Base-by-base conservation (phyloP, 2,888 invertebrate species). In the Melanostoma scalare region DNA sequence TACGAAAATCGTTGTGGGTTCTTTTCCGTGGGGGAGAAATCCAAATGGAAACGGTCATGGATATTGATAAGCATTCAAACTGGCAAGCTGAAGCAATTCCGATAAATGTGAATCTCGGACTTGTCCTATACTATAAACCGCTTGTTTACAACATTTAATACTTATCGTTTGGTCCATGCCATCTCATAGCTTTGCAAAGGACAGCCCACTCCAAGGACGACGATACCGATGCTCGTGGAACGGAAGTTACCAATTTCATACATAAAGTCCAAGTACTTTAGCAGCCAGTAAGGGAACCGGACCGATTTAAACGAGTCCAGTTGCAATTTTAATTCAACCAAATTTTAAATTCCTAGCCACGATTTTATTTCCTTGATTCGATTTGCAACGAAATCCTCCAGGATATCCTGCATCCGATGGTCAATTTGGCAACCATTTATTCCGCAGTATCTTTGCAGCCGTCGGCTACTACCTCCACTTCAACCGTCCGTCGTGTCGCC, bases 351-450 rank as follows among this genome's bases (percentile, higher is more conserved):
- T 79, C 79, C 74, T 69, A 79, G 79, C 84, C 78, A 79, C 74
- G 84, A 84, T 79, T 84, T 84, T 74, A 78, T 79, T 46, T 84
- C 74, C 79, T 75, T 84, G 67, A 84, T 79, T 78, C 79, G 79
- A 82, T 78, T 82, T 73, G 73, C 68, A 73, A 77, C 78, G 78
- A 82, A 82, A 82, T 82, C 78, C 82, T 78, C 63, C 69, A 84
- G 79, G 79, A 84, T 84, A 79, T 84, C 84, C 84, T 84, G 84
- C 79, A 84, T 84, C 79, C 84, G 75, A 84, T 84, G 84, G 84
- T 84, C 84, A 84, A 84, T 84, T 84, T 84, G 79, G 84, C 84
- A 75, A 79, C 74, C 84, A 84, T 84, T 84, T 79, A 78, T 79
- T 84, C 84, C 79, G 79, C 69, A 79, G 63, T 78, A 82, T 82